A percentile compares a stretch with the other conserved stretches of the same genome.
These are phyloP conservation scores for Drosophila putrida DNA, from an alignment of 2,888 invertebrate genomes.

Conservation along the genomic window DNA sequence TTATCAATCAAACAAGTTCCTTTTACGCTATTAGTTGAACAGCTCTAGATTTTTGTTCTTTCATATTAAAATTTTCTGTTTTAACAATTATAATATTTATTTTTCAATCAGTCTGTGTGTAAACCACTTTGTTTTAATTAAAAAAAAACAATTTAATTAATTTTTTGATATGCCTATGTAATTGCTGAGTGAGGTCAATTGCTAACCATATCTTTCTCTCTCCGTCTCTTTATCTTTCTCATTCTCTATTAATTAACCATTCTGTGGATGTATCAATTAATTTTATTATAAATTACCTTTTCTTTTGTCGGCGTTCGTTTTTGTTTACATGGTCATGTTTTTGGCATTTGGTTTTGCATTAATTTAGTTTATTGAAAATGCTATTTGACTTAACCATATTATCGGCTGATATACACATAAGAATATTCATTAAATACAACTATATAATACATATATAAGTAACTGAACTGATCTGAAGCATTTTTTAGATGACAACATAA, in stretches of 20 bases:
- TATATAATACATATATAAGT: constrained; percentile 34
- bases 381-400: constrained; percentile 54
- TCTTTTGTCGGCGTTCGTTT: constrained; percentile 56
- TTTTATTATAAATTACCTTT: constrained; percentile 40
- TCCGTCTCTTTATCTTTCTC: not conserved
- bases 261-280: constrained; percentile 5
- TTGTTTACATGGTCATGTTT: constrained; percentile 22
- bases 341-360: constrained; percentile 33
- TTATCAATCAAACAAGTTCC: not conserved
- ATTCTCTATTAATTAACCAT: not conserved
- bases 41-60: too few relatives aligned
- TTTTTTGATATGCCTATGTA: not conserved
- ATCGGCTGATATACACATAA: constrained; percentile 36
- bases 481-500: constrained; percentile 42
- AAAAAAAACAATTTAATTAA: not conserved
- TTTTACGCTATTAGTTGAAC: not conserved
- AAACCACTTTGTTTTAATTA: not conserved
- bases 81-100: not conserved
- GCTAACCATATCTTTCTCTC: not conserved
- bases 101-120: not conserved
- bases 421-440: constrained; percentile 28
- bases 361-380: constrained; percentile 62
- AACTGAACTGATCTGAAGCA: constrained; percentile 43
- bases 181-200: not conserved
- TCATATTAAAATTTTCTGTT: not conserved